Conservation (phyloP, 2,797 vertebrate species). For the Clarias platycephalus region DNA sequence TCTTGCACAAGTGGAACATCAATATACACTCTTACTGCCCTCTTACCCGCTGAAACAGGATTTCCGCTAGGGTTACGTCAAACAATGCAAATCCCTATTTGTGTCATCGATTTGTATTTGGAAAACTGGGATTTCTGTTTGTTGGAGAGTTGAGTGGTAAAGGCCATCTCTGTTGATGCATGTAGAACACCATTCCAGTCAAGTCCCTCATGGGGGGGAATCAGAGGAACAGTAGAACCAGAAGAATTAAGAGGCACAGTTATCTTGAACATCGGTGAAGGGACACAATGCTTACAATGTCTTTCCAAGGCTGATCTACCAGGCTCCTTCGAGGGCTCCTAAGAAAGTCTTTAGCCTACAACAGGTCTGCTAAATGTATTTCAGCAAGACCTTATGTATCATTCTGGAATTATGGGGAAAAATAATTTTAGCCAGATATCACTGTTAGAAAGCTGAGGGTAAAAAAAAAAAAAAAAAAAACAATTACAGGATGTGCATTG, state of each 20-base stretch:
- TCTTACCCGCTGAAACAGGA: constrained; percentile 18
- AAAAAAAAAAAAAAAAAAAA: constrained; percentile 49
- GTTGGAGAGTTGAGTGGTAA: constrained; percentile 55
- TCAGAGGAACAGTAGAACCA: constrained; percentile 56
- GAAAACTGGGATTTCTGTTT: constrained; percentile 55
- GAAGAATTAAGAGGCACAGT: constrained; percentile 60
- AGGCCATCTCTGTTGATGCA: constrained; percentile 54
- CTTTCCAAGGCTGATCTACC: constrained; percentile 52
- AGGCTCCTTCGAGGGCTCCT: constrained; percentile 39
- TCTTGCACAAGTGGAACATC: constrained; percentile 8
- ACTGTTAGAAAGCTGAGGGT: constrained; percentile 9
- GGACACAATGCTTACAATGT: constrained; percentile 53
- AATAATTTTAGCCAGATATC: not conserved
- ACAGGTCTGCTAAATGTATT: constrained; percentile 43
- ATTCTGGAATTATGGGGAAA: not conserved
- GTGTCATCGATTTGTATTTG: constrained; percentile 48
- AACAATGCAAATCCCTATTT: constrained; percentile 51
- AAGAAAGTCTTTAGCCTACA: constrained; percentile 32
- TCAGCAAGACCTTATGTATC: constrained; percentile 48
- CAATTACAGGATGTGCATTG: constrained; percentile 54
- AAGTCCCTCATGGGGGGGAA: constrained; percentile 31
- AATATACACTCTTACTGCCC: constrained; percentile 16
- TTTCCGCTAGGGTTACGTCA: constrained; percentile 39
- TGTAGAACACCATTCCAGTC: constrained; percentile 53
- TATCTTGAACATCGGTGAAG: constrained; percentile 53